Evolutionary conservation across 2,888 invertebrate genomes (phyloP), one percentile per base, ranked within the genome.

Genomic region (Torymus texanus): DNA sequence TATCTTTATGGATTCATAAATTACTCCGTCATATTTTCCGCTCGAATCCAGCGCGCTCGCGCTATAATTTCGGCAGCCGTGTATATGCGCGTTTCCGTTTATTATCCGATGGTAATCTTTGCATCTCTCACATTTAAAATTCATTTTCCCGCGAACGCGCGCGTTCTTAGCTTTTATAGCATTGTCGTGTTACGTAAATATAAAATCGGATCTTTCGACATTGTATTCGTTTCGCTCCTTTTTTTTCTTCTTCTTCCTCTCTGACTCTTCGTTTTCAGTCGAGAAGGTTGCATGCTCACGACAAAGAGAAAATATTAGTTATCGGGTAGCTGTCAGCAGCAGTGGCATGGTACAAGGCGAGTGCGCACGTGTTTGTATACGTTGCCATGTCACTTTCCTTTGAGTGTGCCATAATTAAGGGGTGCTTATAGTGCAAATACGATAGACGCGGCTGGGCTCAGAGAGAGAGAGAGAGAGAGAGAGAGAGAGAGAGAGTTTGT

Each of bases 241-340:
- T 41, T 41, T 41, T 41, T 41, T 41, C 2, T 41, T 5, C 5
- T 5, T 41, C 41, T 41, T 8, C 10, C 41, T 41, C 41, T 41
- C 41, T 8, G 41, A 41, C 41, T 41, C 41, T 41, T 24, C 14
- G n/a, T 14, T 55, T 56, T 14, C 56, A 14, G 5, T 55, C 12
- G 51, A 51, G 53, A 66, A 50, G 13, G 18, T 8, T 66, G 13
- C 18, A 3, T 21, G 51, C 18, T 11, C 50, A 2, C 29, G 11
- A 12, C 41, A 21, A 55, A 55, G 18, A 55, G 56, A 67, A 75
- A 75, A 67, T 61, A n/a, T 53, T 53, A 53, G 59, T 24, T 67
- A 66, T 75, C 59, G 67, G 24, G n/a, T 29, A 53, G 24, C 59
- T 59, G 75, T 75, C 67, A 16, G 8, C 14, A n/a, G n/a, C 59